Evolutionary conservation across 2,797 vertebrate species (phyloP).

Genomic region (Emys orbicularis): DNA sequence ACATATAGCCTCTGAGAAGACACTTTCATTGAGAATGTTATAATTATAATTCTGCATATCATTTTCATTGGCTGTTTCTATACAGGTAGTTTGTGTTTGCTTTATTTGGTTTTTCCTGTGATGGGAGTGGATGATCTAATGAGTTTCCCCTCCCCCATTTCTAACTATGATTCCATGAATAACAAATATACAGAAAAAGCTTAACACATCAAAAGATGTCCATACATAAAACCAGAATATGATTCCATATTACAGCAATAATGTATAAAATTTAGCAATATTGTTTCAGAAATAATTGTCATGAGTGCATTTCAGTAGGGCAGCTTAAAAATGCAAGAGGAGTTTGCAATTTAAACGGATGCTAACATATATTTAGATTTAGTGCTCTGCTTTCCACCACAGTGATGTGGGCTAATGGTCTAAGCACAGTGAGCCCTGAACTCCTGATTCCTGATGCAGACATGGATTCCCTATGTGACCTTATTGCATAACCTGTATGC

Average conservation of each 20-base stretch:
- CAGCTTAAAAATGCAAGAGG: not conserved
- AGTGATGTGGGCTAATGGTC: not conserved
- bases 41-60: not conserved
- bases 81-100: not conserved
- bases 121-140: not conserved
- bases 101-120: not conserved
- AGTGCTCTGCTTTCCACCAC: not conserved
- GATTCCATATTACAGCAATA: not conserved
- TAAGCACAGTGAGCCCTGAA: not conserved
- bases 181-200: not conserved
- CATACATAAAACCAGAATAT: not conserved
- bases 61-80: not conserved
- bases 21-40: not conserved
- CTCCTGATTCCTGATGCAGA: slow-evolving; percentile 2
- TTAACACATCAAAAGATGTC: not conserved
- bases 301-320: not conserved
- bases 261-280: not conserved
- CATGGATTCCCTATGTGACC: not conserved
- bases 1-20: no score
- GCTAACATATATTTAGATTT: not conserved
- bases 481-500: not conserved
- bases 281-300: not conserved
- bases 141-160: not conserved
- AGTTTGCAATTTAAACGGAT: not conserved
- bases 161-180: not conserved